Conservation (phyloP, 2,797 vertebrate genomes). For the Chiloscyllium punctatum region DNA sequence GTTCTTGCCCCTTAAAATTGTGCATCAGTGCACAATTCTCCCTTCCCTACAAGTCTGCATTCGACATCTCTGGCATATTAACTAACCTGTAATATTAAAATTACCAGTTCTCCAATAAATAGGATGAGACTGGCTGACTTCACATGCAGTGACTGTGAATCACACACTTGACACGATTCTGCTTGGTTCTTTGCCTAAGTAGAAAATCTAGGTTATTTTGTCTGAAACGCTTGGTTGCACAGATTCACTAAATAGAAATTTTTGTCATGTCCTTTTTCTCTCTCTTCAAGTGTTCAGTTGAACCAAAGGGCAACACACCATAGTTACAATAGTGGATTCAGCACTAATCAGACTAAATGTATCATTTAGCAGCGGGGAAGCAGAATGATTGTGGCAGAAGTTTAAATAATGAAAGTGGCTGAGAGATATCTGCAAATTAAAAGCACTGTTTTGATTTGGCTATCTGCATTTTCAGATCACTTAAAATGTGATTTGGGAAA, state of each 20-base stretch:
- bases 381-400: neutral
- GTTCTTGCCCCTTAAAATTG: neutral
- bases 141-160: neutral
- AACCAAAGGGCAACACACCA: neutral
- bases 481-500: constrained; percentile 30
- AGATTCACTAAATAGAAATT: neutral
- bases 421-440: neutral
- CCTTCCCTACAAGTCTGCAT: neutral
- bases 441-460: neutral
- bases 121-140: neutral
- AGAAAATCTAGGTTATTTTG: neutral
- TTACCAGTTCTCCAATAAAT: neutral
- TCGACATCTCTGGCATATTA: neutral
- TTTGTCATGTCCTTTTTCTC: neutral
- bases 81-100: neutral
- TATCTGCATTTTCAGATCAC: constrained; percentile 24
- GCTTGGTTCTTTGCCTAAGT: neutral
- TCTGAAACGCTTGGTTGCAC: neutral
- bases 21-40: neutral
- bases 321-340: neutral
- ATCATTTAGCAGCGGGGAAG: neutral
- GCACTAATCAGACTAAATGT: neutral
- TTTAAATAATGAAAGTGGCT: constrained; percentile 31
- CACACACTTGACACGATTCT: neutral
- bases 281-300: neutral